Percentiles rank a stretch among this genome's conserved stretches.
These are phyloP conservation scores for Platygyra sinensis DNA, from an alignment of 64 coral and sea anemone species.

Conservation along the genomic window DNA sequence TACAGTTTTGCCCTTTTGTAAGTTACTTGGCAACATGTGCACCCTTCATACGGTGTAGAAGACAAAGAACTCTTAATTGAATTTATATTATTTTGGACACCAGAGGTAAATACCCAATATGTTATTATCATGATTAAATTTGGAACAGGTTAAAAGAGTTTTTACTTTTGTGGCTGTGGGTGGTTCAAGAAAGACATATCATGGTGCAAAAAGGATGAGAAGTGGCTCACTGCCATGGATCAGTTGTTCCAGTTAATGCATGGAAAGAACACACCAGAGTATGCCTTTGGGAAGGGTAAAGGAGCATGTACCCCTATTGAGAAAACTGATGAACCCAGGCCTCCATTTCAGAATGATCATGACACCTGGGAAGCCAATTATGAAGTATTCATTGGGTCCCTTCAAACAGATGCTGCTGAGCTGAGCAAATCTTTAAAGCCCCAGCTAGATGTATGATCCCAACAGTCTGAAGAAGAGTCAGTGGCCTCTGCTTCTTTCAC, in stretches of 20 bases:
- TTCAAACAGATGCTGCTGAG: constrained; percentile 10
- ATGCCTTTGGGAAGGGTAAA: constrained; percentile 4
- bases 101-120: no score
- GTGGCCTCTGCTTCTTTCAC: no score
- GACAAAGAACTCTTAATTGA: no score
- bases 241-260: background rate
- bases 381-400: background rate
- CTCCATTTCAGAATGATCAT: no score
- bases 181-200: constrained; percentile 14
- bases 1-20: no score
- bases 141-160: constrained; percentile 15
- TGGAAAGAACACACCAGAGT: background rate
- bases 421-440: background rate
- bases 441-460: background rate
- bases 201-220: background rate
- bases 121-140: background rate
- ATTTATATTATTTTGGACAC: no score
- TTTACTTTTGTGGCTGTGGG: constrained; percentile 27
- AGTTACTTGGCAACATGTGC: no score
- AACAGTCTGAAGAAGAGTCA: no score
- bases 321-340: background rate
- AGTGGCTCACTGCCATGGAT: constrained; percentile 10
- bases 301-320: background rate
- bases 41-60: no score
- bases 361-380: constrained; percentile 17